phyloP scores from a whole-genome alignment of 2,888 invertebrate genomes.

The Callyntrura guangdongensis region DNA sequence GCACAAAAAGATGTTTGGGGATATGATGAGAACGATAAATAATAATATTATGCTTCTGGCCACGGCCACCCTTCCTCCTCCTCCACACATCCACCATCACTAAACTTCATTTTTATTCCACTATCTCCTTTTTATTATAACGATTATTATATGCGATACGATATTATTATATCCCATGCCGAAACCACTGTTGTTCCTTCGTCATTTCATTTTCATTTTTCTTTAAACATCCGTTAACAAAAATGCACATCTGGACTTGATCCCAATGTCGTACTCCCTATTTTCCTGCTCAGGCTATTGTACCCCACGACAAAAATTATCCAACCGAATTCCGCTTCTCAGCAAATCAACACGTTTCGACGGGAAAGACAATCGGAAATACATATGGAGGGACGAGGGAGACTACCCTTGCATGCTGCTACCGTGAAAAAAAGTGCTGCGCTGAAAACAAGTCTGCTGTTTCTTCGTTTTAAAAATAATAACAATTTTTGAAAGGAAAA shows the following conservation, averaged over 20 bases:
- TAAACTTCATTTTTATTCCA: constrained; percentile 8
- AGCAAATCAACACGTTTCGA: constrained; percentile 28
- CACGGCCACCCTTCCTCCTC: constrained; percentile 58
- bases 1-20: constrained; percentile 2
- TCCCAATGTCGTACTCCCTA: constrained; percentile 37
- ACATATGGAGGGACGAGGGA: constrained; percentile 14
- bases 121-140: constrained; percentile 13
- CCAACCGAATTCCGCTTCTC: constrained; percentile 31
- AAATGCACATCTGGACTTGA: constrained; percentile 65
- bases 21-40: constrained; percentile 36
- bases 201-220: constrained; percentile 28
- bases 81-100: neutral
- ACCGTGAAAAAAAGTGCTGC: neutral
- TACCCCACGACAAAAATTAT: constrained; percentile 14
- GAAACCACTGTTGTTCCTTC: neutral
- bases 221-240: constrained; percentile 73
- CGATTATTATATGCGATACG: neutral
- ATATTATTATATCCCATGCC: neutral
- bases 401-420: too few species aligned
- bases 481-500: constrained; percentile 57
- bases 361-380: constrained; percentile 4
- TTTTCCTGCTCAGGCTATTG: constrained; percentile 51
- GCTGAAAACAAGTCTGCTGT: neutral
- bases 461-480: neutral
- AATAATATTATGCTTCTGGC: constrained; percentile 39